Evolutionary conservation across 2,113 vertebrate genomes (phyloP), one percentile per base, ranked within the genome.

Genomic region (Zootoca vivipara): DNA sequence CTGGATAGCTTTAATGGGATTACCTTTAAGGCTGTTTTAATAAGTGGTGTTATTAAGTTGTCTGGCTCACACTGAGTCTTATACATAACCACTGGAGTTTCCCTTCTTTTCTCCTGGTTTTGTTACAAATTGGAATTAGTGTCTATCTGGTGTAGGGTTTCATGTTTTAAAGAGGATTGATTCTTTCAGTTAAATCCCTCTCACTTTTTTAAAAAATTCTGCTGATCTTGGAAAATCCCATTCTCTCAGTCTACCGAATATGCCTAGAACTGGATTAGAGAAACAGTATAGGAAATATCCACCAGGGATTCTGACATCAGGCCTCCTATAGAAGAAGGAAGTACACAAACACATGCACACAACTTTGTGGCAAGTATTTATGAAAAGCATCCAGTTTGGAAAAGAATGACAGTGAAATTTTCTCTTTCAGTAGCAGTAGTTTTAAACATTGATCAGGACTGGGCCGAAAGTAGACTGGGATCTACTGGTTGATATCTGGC

Each of bases 41-140:
- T 96, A 95, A 96, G 92, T 91, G 93, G 87, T 87, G 89, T 95
- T 94, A 95, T 94, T 95, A 94, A 95, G 91, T 95, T 94, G 90
- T 91, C 92, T 92, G 82, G 88, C 91, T 95, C 85, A 87, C 90
- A 92, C 0, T 58, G 88, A 95, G 92, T 92, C 90, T 94, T 95
- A 93, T 28, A 82, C 83, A 88, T 79, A 95, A 92, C 92, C 78
- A 94, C 72, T 91, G 90, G 89, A 91, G 92, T 83, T 87, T 93
- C 91, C 90, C 87, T 16, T 82, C 72, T 91, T 96, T 95, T 89
- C 83, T 88, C 89, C 84, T 93, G 85, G 85, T 94, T 94, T 96
- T 95, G 91, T 94, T 96, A 95, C 91, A 93, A 91, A 96, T 93
- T 96, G 92, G 93, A 96, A 96, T 96, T 96, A 95, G 80, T 91